Percentiles rank a stretch among this genome's conserved stretches.
Conservation (phyloP, 2,797 vertebrate genomes). For the Discoglossus pictus region DNA sequence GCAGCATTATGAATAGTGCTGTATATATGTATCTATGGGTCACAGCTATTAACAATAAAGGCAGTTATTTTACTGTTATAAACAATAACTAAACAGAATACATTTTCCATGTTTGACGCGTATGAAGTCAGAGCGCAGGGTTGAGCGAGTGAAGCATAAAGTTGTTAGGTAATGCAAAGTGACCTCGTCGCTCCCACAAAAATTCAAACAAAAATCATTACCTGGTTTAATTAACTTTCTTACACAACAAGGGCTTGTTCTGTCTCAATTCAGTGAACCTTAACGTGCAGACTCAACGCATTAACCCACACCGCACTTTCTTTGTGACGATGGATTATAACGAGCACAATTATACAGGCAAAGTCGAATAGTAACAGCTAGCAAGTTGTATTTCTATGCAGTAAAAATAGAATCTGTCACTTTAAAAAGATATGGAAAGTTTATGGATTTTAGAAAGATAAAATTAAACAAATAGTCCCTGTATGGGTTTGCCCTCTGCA, state of each 20-base stretch:
- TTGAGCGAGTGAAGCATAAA: slow-evolving; percentile 55
- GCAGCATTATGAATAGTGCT: no score
- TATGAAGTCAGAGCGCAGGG: no score
- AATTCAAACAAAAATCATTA: slow-evolving; percentile 67
- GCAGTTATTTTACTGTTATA: no score
- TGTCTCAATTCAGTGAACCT: slow-evolving; percentile 67
- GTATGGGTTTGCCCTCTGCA: no score
- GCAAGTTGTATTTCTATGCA: slow-evolving; percentile 17
- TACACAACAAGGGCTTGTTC: slow-evolving; percentile 63
- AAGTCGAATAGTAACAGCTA: slow-evolving; percentile 31
- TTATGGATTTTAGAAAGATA: no score
- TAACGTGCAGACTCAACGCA: slow-evolving; percentile 58
- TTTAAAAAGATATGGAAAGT: no score
- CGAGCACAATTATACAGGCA: slow-evolving; percentile 45
- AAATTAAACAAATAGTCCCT: no score
- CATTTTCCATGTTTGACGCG: slow-evolving; percentile 10
- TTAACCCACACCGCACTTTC: slow-evolving; percentile 57
- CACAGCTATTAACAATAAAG: no score
- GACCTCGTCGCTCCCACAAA: slow-evolving; percentile 57
- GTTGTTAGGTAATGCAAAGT: slow-evolving; percentile 52
- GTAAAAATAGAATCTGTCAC: no score
- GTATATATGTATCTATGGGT: no score
- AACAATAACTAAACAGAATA: no score
- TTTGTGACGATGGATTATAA: slow-evolving; percentile 57
- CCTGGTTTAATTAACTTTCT: slow-evolving; percentile 73